phyloP scores from a whole-genome alignment of 2,888 invertebrate genomes.

The Aquatica leii region DNA sequence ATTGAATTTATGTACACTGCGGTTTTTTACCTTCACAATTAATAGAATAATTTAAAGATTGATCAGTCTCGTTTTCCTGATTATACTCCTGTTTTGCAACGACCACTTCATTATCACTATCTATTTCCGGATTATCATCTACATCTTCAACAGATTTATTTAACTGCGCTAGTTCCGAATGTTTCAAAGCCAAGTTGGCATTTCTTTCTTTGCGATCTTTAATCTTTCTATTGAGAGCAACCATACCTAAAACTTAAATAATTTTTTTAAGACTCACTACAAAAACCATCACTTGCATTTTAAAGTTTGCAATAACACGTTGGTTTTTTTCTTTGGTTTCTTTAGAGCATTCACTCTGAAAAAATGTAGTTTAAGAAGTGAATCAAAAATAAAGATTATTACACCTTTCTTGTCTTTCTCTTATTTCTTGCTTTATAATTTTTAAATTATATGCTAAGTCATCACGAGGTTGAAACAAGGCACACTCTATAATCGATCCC shows the following conservation, averaged over 20 bases:
- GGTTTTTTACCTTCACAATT: background rate
- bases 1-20: too few relatives aligned
- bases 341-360: constrained; percentile 42
- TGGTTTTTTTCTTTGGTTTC: constrained; percentile 43
- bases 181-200: too few relatives aligned
- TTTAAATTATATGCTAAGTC: constrained; percentile 45
- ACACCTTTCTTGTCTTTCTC: constrained; percentile 44
- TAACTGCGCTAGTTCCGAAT: too few relatives aligned
- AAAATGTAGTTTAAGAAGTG: background rate
- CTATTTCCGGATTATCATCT: background rate
- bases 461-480: constrained; percentile 45
- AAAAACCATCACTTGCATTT: constrained; percentile 42
- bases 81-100: too few relatives aligned
- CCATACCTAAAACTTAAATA: constrained; percentile 43
- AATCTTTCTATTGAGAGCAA: constrained; percentile 45
- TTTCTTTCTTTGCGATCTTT: constrained; percentile 41
- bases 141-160: too few relatives aligned
- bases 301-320: constrained; percentile 46
- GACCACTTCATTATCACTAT: background rate
- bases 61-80: too few relatives aligned
- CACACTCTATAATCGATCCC: constrained; percentile 43
- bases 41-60: background rate
- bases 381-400: background rate
- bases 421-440: constrained; percentile 44
- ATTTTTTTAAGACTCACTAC: constrained; percentile 6